phyloP scores from a whole-genome alignment of 2,797 vertebrate genomes.

The Caiman crocodilus region DNA sequence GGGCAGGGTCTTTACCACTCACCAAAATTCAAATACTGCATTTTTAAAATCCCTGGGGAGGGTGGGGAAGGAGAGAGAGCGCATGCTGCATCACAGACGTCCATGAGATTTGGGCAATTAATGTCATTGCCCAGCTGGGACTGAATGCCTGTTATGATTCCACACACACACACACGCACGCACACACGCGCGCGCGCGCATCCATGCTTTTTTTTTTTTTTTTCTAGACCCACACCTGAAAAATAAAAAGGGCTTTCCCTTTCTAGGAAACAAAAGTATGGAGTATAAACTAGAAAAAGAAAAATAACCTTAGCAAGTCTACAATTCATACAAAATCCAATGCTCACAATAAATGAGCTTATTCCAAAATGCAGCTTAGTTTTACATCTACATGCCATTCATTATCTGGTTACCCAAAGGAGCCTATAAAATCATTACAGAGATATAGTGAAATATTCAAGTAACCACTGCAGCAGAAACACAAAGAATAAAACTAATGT shows the following conservation, averaged over 20 bases:
- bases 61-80: constrained; percentile 64
- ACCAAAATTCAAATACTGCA: constrained; percentile 86
- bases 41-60: constrained; percentile 83
- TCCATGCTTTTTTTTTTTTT: background rate
- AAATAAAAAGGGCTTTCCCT: constrained; percentile 61
- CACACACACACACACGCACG: constrained; percentile 15
- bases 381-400: background rate
- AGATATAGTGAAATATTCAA: background rate
- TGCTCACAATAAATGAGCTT: background rate
- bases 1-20: constrained; percentile 84
- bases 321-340: background rate
- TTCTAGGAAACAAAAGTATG: constrained; percentile 10
- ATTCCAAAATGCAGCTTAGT: constrained; percentile 1
- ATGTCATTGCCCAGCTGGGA: constrained; percentile 81
- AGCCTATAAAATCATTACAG: constrained; percentile 16
- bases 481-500: constrained; percentile 49
- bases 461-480: constrained; percentile 58
- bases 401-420: background rate
- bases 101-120: constrained; percentile 80
- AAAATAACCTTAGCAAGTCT: constrained; percentile 1
- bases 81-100: constrained; percentile 77
- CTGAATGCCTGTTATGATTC: constrained; percentile 72
- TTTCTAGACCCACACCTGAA: constrained; percentile 51
- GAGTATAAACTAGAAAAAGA: constrained; percentile 27
- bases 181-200: constrained; percentile 16